Base-by-base conservation (phyloP, 2,797 vertebrate genomes). In the Chromobotia macracanthus region DNA sequence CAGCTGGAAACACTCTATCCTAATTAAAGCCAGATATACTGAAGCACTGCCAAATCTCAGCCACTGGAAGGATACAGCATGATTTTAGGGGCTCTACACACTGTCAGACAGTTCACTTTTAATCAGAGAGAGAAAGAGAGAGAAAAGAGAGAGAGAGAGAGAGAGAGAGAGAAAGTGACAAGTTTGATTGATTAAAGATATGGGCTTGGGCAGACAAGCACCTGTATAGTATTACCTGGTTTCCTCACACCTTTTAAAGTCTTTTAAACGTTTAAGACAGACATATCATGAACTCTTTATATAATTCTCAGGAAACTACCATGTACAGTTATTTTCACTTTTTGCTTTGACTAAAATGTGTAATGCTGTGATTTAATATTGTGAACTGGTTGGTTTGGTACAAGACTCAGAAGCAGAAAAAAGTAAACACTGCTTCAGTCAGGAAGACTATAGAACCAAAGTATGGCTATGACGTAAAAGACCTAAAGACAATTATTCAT, bases 31-130 rank as follows among this genome's bases (percentile, higher is more conserved):
- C 67, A 75, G 73, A 75, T 46, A 66, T 48, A 72, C 71, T 56
- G 21, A 67, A 51, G 46, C 64, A 21, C 64, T 44, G 51, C 51
- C 64, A 68, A 51, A 76, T 58, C 66, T 70, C 46, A 63, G 51
- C 60, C 38, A 53, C 74, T 81, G 73, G 82, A 56, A 51, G n/a
- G 84, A 86, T 71, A 86, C 88, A 86, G 86, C 84, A 86, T 86
- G 81, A 83, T 82, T 83, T 25, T 79, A 75, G 77, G 70, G 80
- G 81, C 80, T 86, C 82, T 70, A 75, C 80, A 50, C 89, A 89
- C 84, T 81, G 80, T 80, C 86, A 87, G 88, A 87, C 80, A 80
- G 68, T 85, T 78, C 79, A 67, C 71, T 82, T 79, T 83, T 55
- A 75, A 84, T 73, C 80, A 78, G 60, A 81, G 69, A 51, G 12